A percentile compares a stretch with the other conserved stretches of the same genome.
phyloP scores from a whole-genome alignment of 2,888 invertebrate species.

The Malthinus flaveolus region DNA sequence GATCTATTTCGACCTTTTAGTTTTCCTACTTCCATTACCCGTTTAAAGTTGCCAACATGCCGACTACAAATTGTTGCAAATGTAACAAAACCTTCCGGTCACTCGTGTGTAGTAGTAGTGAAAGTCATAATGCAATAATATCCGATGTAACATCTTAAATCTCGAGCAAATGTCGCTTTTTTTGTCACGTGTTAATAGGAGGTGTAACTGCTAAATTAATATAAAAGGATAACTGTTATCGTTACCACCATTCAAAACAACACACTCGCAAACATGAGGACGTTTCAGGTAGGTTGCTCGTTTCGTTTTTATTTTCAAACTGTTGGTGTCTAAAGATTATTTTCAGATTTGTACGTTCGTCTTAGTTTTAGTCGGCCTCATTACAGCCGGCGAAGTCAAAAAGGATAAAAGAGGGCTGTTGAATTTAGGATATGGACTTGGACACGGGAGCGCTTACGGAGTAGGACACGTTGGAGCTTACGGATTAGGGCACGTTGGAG shows the following conservation, averaged over 20 bases:
- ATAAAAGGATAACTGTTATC: conserved; percentile 23
- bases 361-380: conserved; percentile 37
- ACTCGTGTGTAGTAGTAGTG: conserved; percentile 27
- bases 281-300: conserved; percentile 30
- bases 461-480: background rate
- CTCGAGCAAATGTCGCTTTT: conserved; percentile 23
- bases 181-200: conserved; percentile 17
- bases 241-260: conserved; percentile 20
- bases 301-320: background rate
- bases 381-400: conserved; percentile 33
- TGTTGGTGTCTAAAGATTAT: background rate
- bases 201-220: conserved; percentile 20
- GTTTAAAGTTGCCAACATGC: too few relatives aligned
- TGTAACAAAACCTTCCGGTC: conserved; percentile 29
- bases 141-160: conserved; percentile 33
- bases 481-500: background rate
- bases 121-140: conserved; percentile 31
- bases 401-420: conserved; percentile 47
- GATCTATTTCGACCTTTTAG: conserved; percentile 9
- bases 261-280: conserved; percentile 31
- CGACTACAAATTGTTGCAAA: conserved; percentile 3
- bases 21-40: conserved; percentile 14
- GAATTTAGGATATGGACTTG: conserved; percentile 39
- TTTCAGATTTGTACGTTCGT: conserved; percentile 43
- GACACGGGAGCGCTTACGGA: conserved; percentile 7